Evolutionary conservation across 2,797 vertebrate species (phyloP).

Genomic region (Sylvia borin): DNA sequence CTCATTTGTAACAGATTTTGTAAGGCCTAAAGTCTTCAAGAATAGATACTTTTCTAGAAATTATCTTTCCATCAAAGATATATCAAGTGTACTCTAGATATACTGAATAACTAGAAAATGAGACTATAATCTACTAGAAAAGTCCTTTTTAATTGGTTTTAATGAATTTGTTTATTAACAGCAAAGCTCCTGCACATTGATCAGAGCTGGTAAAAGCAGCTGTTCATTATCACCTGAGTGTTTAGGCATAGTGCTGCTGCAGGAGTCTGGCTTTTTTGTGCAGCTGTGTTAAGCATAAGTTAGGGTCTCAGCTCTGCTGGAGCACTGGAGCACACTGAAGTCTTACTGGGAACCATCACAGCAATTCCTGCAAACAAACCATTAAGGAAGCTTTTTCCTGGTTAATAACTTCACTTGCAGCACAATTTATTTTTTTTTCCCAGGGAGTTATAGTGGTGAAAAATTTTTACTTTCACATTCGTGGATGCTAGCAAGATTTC

Average conservation of each 20-base stretch:
- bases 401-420: background rate
- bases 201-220: background rate
- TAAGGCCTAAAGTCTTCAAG: background rate
- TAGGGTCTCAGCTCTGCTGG: background rate
- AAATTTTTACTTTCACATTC: background rate
- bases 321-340: background rate
- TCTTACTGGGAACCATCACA: background rate
- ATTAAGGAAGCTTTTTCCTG: background rate
- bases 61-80: background rate
- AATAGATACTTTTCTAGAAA: background rate
- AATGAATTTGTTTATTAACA: background rate
- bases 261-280: background rate
- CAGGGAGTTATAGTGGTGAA: background rate
- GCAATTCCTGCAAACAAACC: background rate
- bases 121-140: background rate
- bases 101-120: background rate
- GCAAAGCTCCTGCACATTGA: background rate
- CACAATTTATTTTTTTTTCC: background rate
- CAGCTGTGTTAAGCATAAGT: background rate
- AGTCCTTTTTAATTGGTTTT: background rate
- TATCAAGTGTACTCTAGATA: background rate
- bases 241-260: background rate
- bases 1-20: background rate
- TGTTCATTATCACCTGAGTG: background rate
- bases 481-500: background rate